Percentiles rank a stretch among this genome's conserved stretches.
Evolutionary conservation across 1,140 invertebrate genomes (phyloP).

Genomic region (Zaprionus vittiger): DNA sequence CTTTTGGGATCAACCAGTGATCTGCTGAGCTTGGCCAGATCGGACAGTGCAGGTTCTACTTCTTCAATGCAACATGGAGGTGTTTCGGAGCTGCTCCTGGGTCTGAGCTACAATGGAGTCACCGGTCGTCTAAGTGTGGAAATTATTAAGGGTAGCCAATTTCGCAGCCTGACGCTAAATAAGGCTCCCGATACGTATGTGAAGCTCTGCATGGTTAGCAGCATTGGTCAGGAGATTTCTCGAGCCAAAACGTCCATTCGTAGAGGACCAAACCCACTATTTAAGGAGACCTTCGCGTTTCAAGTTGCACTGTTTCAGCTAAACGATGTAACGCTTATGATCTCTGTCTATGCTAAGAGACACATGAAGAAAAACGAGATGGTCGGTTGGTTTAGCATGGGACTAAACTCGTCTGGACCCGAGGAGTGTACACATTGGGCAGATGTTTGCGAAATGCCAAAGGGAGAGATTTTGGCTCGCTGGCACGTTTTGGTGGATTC

Average conservation of each 20-base stretch:
- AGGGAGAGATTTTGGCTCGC: slow-evolving; percentile 84
- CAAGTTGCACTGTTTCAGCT: slow-evolving; percentile 98
- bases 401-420: slow-evolving; percentile 95
- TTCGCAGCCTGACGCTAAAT: slow-evolving; percentile 90
- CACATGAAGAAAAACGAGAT: slow-evolving; percentile 97
- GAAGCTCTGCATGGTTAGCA: slow-evolving; percentile 95
- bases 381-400: slow-evolving; percentile 97
- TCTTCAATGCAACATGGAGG: slow-evolving; percentile 96
- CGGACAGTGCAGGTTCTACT: slow-evolving; percentile 96
- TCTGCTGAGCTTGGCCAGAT: slow-evolving; percentile 92
- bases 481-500: slow-evolving; percentile 90
- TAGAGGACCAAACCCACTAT: slow-evolving; percentile 96
- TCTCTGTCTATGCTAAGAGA: slow-evolving; percentile 96
- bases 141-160: slow-evolving; percentile 96
- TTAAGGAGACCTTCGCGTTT: slow-evolving; percentile 98
- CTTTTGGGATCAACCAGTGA: slow-evolving; percentile 87
- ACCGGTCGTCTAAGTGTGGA: slow-evolving; percentile 96
- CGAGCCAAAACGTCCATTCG: slow-evolving; percentile 95
- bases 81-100: slow-evolving; percentile 94
- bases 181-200: slow-evolving; percentile 97
- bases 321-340: slow-evolving; percentile 97
- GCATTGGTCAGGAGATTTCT: slow-evolving; percentile 96
- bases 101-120: slow-evolving; percentile 95
- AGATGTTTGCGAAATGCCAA: slow-evolving; percentile 90
- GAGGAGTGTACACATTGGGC: slow-evolving; percentile 97